These are phyloP conservation scores for Vipera ursinii DNA, from an alignment of 2,797 vertebrate species.

Conservation along the genomic window DNA sequence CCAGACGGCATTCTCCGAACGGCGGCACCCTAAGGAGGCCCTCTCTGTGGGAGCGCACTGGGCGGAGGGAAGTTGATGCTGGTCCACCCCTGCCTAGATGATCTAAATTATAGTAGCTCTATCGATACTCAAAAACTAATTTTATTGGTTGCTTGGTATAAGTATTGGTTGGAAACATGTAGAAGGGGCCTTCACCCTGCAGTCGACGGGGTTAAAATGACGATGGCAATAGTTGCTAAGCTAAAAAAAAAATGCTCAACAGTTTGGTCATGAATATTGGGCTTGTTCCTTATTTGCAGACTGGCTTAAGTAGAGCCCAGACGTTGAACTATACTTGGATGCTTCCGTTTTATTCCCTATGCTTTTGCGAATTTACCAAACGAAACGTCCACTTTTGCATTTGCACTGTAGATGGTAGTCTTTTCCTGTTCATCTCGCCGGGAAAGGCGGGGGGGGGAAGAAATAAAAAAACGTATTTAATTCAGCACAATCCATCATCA, in stretches of 20 bases:
- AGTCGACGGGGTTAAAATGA: not conserved
- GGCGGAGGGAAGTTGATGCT: too few relatives aligned
- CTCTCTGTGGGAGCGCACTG: too few relatives aligned
- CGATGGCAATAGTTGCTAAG: not conserved
- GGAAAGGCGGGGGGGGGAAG: not conserved
- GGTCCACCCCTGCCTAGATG: not conserved
- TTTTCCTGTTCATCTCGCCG: slow-evolving; percentile 57
- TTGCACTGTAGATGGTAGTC: slow-evolving; percentile 72
- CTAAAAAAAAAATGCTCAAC: not conserved
- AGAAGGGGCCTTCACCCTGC: not conserved
- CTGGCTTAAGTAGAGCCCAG: not conserved
- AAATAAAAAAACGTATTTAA: slow-evolving; percentile 52
- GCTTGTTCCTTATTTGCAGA: slow-evolving; percentile 30
- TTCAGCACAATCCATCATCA: slow-evolving; percentile 70
- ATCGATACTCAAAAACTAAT: slow-evolving; percentile 1
- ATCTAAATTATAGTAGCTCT: slow-evolving; percentile 11
- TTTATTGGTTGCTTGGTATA: not conserved
- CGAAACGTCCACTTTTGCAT: slow-evolving; percentile 55
- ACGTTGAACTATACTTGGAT: slow-evolving; percentile 5
- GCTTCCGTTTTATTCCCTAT: not conserved
- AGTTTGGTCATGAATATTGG: slow-evolving; percentile 24
- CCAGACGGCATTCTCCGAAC: too few relatives aligned
- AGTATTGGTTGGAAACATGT: not conserved
- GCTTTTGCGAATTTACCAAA: slow-evolving; percentile 26
- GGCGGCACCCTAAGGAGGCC: too few relatives aligned